Percentiles rank a stretch among this genome's conserved stretches.
Conservation (phyloP, 2,113 vertebrate species). For the Crocuta crocuta region DNA sequence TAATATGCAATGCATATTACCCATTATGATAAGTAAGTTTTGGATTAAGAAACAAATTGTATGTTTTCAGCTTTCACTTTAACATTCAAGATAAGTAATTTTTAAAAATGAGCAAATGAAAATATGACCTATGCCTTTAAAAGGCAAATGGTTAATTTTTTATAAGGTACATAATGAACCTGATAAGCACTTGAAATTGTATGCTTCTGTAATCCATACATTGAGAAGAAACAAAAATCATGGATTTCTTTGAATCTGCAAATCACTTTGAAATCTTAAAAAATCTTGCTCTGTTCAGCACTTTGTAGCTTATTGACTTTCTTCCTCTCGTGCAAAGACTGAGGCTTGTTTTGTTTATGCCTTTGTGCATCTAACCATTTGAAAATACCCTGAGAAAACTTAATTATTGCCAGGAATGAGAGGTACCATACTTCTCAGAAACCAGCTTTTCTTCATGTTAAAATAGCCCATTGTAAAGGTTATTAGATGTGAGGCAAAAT, state of each 20-base stretch:
- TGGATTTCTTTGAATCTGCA: background rate
- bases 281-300: background rate
- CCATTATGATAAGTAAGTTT: background rate
- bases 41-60: constrained; percentile 27
- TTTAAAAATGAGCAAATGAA: background rate
- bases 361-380: constrained; percentile 41
- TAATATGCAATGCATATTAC: background rate
- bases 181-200: background rate
- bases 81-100: background rate
- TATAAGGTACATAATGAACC: background rate
- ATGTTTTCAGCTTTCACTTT: constrained; percentile 29
- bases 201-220: background rate
- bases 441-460: background rate
- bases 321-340: background rate
- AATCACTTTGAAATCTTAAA: constrained; percentile 1
- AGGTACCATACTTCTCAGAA: constrained; percentile 8
- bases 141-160: constrained; percentile 6
- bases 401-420: background rate
- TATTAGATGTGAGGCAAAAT: constrained; percentile 9
- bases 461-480: constrained; percentile 7
- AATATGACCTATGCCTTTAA: background rate
- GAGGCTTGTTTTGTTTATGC: background rate
- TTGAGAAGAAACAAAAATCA: background rate
- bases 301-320: constrained; percentile 53
- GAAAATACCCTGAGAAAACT: constrained; percentile 32